Evolutionary conservation across 1,140 invertebrate species (phyloP).

Genomic region (Drosophila paulistorum): DNA sequence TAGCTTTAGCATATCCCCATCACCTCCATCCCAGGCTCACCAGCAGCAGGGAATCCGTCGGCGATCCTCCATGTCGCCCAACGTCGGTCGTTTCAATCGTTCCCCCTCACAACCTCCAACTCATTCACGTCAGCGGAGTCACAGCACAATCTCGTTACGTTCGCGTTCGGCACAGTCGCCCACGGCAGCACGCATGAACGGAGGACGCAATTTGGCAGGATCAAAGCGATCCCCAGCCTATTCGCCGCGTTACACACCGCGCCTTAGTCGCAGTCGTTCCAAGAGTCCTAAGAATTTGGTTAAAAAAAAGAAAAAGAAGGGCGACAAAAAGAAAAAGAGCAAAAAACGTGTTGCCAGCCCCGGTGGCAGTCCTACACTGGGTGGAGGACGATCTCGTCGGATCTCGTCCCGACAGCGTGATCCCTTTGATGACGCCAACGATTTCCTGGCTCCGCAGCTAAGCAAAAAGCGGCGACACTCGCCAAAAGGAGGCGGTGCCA

Average conservation of each 20-base stretch:
- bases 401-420: slow-evolving; percentile 67
- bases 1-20: slow-evolving; percentile 75
- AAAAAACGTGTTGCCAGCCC: slow-evolving; percentile 63
- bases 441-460: slow-evolving; percentile 56
- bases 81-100: slow-evolving; percentile 38
- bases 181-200: slow-evolving; percentile 61
- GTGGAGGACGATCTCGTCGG: slow-evolving; percentile 47
- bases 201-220: slow-evolving; percentile 38
- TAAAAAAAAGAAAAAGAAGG: slow-evolving; percentile 75
- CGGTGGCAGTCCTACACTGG: slow-evolving; percentile 57
- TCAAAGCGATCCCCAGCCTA: slow-evolving; percentile 51
- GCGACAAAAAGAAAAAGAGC: slow-evolving; percentile 70
- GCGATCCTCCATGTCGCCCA: slow-evolving; percentile 40
- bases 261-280: slow-evolving; percentile 67
- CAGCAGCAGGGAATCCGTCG: slow-evolving; percentile 31
- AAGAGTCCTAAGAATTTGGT: slow-evolving; percentile 53
- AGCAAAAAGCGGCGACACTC: slow-evolving; percentile 53
- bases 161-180: slow-evolving; percentile 57
- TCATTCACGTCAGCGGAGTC: slow-evolving; percentile 23
- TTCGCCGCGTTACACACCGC: slow-evolving; percentile 70
- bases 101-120: slow-evolving; percentile 48
- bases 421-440: slow-evolving; percentile 63
- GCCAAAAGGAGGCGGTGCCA: slow-evolving; percentile 17
- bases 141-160: slow-evolving; percentile 69
- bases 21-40: slow-evolving; percentile 43